phyloP scores from a whole-genome alignment of 2,113 vertebrate genomes.

The Meles meles region DNA sequence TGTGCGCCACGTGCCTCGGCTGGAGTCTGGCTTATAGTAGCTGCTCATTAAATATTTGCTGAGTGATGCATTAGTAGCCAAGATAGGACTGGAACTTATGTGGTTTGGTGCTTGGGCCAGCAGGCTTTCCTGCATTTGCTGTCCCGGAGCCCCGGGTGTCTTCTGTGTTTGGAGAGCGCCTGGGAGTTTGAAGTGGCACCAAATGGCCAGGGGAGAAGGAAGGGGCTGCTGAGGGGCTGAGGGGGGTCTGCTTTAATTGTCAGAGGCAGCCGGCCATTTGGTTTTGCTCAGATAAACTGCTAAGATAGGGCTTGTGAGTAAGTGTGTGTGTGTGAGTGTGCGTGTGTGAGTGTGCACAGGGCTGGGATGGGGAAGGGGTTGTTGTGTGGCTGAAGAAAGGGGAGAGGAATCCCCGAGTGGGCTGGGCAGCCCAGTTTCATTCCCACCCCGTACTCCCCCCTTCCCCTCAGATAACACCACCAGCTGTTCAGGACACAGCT shows the following conservation, averaged over 20 bases:
- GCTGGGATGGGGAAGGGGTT: background rate
- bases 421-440: background rate
- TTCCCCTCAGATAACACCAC: background rate
- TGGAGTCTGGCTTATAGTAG: background rate
- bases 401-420: background rate
- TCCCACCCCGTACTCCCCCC: background rate
- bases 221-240: background rate
- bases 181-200: background rate
- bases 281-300: constrained; percentile 57
- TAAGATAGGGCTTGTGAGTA: background rate
- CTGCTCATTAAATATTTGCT: background rate
- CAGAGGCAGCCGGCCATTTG: constrained; percentile 61
- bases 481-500: constrained; percentile 54
- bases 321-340: background rate
- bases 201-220: constrained; percentile 23
- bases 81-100: background rate
- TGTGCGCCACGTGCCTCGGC: background rate
- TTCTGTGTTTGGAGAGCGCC: background rate
- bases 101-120: background rate
- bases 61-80: background rate
- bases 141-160: background rate
- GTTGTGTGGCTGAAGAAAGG: background rate
- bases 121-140: background rate
- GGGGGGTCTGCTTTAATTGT: background rate
- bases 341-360: background rate